Evolutionary conservation across 2,888 invertebrate genomes (phyloP).

Genomic region (Ceramica pisi): DNA sequence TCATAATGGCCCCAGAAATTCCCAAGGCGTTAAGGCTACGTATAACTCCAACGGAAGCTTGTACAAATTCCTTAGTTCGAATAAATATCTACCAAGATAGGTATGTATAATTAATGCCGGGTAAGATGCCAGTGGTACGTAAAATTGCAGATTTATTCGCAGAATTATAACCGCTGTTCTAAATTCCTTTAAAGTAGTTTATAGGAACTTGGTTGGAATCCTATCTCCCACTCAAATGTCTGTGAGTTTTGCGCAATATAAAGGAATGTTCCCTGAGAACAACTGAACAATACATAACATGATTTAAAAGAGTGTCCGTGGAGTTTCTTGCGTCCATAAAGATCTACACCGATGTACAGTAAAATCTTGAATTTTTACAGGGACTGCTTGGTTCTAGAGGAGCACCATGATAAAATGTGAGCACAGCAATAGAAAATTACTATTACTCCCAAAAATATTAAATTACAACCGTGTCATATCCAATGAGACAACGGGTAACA

Average conservation of each 20-base stretch:
- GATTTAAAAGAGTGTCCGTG: no score
- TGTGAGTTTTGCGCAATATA: background rate
- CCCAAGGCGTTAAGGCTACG: conserved; percentile 33
- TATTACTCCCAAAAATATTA: no score
- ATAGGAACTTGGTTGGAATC: conserved; percentile 18
- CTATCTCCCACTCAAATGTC: conserved; percentile 27
- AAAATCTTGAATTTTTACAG: no score
- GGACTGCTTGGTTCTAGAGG: no score
- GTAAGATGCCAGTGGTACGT: conserved; percentile 23
- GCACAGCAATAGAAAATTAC: no score
- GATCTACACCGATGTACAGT: no score
- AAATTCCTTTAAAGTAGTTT: conserved; percentile 38
- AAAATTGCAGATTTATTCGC: conserved; percentile 50
- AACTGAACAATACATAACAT: no score
- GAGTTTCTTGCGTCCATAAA: no score
- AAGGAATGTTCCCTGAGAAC: background rate
- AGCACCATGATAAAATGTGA: no score
- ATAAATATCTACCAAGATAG: conserved; percentile 24
- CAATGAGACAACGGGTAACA: no score
- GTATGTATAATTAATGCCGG: conserved; percentile 39
- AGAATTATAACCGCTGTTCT: conserved; percentile 29
- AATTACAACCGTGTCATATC: no score
- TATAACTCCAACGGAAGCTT: conserved; percentile 34
- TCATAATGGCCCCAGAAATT: conserved; percentile 46
- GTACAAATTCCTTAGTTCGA: conserved; percentile 36